Evolutionary conservation across 2,113 vertebrate species (phyloP).

Genomic region (Centropristis striata): DNA sequence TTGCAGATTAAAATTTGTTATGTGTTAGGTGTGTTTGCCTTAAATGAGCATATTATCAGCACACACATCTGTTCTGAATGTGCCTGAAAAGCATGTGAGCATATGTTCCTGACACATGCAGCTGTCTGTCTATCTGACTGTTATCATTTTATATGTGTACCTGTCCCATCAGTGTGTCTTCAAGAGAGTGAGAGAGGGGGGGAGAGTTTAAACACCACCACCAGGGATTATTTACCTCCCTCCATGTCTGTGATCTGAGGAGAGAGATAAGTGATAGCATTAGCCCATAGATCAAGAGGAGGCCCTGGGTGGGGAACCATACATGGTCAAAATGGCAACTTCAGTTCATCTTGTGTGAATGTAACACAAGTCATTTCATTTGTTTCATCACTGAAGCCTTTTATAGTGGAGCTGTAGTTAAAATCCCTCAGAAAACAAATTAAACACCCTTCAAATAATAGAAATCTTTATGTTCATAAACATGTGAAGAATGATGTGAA

Average conservation of each 20-base stretch:
- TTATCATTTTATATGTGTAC: constrained; percentile 6
- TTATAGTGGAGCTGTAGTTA: neutral
- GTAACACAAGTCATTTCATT: neutral
- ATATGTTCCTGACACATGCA: constrained; percentile 42
- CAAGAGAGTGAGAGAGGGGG: neutral
- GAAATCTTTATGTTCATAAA: neutral
- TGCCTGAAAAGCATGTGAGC: constrained; percentile 25
- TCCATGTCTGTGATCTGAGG: constrained; percentile 18
- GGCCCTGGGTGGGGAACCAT: constrained; percentile 9
- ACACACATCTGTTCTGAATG: constrained; percentile 44
- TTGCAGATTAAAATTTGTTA: neutral
- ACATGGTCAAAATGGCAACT: constrained; percentile 23
- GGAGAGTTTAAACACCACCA: constrained; percentile 18
- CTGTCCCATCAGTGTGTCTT: neutral
- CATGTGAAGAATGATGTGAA: neutral
- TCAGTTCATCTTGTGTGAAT: constrained; percentile 23
- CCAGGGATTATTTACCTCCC: constrained; percentile 16
- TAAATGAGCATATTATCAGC: constrained; percentile 4
- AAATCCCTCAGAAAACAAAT: neutral
- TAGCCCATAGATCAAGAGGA: constrained; percentile 25
- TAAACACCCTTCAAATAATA: neutral
- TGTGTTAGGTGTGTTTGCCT: constrained; percentile 13
- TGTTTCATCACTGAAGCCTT: neutral
- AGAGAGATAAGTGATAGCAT: constrained; percentile 29
- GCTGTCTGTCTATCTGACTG: constrained; percentile 17